These are phyloP conservation scores for Oostethus manadensis DNA, from an alignment of 2,113 vertebrate species.

Conservation along the genomic window DNA sequence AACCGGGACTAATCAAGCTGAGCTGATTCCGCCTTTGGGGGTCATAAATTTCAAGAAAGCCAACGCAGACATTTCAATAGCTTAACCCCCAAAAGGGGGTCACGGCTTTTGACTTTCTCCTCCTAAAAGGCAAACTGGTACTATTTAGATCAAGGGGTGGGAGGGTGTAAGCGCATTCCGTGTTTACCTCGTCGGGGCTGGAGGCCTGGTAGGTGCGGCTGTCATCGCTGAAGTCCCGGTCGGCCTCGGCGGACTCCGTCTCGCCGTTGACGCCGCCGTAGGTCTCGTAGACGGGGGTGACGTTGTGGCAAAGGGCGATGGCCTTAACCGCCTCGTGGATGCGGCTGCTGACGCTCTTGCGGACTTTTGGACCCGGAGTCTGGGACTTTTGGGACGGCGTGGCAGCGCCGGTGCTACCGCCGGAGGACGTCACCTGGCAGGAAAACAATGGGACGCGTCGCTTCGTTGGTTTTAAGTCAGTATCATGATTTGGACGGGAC, in stretches of 20 bases:
- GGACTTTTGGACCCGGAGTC: conserved; percentile 80
- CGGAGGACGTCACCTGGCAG: conserved; percentile 47
- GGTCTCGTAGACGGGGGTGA: conserved; percentile 90
- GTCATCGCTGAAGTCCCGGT: conserved; percentile 92
- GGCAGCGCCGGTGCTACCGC: conserved; percentile 51
- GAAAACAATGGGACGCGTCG: background rate
- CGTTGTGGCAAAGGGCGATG: conserved; percentile 92
- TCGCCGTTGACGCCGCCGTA: conserved; percentile 66
- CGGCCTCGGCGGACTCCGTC: conserved; percentile 84
- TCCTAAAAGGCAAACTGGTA: conserved; percentile 26
- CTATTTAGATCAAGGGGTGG: conserved; percentile 12
- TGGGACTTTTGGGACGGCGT: conserved; percentile 75
- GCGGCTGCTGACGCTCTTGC: conserved; percentile 88
- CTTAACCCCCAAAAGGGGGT: conserved; percentile 34
- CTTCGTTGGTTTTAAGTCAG: no score
- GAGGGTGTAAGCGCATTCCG: no score
- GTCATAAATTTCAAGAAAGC: conserved; percentile 30
- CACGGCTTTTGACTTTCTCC: conserved; percentile 22
- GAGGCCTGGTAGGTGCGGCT: conserved; percentile 95
- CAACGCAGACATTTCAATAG: conserved; percentile 31
- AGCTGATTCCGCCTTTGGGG: conserved; percentile 6
- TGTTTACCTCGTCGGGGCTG: conserved; percentile 90
- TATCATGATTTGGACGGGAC: background rate
- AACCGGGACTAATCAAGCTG: background rate
- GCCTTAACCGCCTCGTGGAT: conserved; percentile 94